phyloP scores from a whole-genome alignment of 2,888 invertebrate species.

The Leptarthrus brevirostris region DNA sequence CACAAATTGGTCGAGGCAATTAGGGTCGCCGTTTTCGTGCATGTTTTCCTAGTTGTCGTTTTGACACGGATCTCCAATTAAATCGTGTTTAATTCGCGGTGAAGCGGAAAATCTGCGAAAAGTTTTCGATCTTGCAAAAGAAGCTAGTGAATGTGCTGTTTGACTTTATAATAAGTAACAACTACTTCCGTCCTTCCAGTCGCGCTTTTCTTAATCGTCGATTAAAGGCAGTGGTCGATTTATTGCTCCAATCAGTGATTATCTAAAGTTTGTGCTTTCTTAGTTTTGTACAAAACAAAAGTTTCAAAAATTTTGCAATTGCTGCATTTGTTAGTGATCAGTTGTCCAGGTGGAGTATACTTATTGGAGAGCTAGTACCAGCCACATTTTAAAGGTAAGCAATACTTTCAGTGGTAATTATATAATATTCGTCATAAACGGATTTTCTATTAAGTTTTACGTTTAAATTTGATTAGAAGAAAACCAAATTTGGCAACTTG shows the following conservation, averaged over 20 bases:
- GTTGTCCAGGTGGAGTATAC: not conserved
- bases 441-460: constrained; percentile 24
- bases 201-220: not conserved
- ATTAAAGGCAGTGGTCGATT: constrained; percentile 1
- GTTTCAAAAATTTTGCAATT: not conserved
- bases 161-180: not conserved
- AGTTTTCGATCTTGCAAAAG: not conserved
- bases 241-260: constrained; percentile 1
- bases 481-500: constrained; percentile 13
- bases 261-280: not conserved
- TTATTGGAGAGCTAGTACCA: not conserved
- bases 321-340: constrained; percentile 15
- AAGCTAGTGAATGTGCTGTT: not conserved
- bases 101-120: not conserved
- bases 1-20: constrained; percentile 39
- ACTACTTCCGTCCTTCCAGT: no score
- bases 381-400: constrained; percentile 22
- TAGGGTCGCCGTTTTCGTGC: constrained; percentile 7
- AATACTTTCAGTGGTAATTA: not conserved
- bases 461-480: constrained; percentile 18
- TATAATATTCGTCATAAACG: constrained; percentile 12
- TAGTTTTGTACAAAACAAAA: not conserved
- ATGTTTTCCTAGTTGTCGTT: not conserved
- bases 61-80: not conserved
- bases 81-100: not conserved